Evolutionary conservation across 92 coral and sea anemone species (phyloP).

Genomic region (Galaxea fascicularis): DNA sequence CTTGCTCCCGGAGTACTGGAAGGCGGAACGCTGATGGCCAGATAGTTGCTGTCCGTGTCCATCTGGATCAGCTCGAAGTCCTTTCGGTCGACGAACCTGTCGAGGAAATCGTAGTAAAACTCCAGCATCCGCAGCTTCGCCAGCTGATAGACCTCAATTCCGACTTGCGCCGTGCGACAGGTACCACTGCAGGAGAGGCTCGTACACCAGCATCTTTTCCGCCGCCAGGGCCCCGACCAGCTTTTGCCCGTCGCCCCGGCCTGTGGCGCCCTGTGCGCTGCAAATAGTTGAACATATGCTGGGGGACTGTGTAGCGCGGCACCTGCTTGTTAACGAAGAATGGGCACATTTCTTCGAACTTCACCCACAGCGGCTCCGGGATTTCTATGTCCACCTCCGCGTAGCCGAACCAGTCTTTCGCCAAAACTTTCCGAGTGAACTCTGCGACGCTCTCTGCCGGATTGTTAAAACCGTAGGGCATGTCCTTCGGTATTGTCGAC

Average conservation of each 20-base stretch:
- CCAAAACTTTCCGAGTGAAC: too few species aligned
- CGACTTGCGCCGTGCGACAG: background rate
- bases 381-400: background rate
- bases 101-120: too few species aligned
- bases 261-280: background rate
- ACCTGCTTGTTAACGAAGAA: background rate
- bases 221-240: constrained; percentile 1
- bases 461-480: too few species aligned
- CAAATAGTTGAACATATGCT: background rate
- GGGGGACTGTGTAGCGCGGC: background rate
- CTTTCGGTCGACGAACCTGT: too few species aligned
- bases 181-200: background rate
- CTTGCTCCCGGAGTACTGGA: too few species aligned
- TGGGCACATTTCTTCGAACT: constrained; percentile 18
- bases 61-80: too few species aligned
- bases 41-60: too few species aligned
- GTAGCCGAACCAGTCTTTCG: background rate
- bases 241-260: background rate
- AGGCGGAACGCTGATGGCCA: too few species aligned
- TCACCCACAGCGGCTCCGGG: background rate
- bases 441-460: too few species aligned
- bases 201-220: background rate
- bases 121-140: too few species aligned
- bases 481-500: too few species aligned
- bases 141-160: too few species aligned